Conservation (phyloP, 2,888 invertebrate genomes). For the Mayetiola destructor region DNA sequence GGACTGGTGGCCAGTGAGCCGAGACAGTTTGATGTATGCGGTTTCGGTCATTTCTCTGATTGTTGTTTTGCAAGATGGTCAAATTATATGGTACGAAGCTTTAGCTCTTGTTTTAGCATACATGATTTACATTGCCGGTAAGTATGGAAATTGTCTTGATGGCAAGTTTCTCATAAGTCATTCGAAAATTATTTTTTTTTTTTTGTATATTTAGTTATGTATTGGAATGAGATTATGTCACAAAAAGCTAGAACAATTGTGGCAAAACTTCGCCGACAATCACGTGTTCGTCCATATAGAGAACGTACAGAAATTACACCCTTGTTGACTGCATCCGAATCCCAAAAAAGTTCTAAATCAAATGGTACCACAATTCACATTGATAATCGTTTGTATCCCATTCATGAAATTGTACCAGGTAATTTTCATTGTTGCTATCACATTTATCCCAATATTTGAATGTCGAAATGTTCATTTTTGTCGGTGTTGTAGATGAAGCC, state of each 20-base stretch:
- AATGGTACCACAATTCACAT: slow-evolving; percentile 1
- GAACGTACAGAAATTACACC: slow-evolving; percentile 35
- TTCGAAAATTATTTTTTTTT: background rate
- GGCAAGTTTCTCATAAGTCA: background rate
- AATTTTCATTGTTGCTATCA: background rate
- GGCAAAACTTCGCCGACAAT: slow-evolving; percentile 40
- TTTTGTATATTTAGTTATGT: slow-evolving; percentile 44
- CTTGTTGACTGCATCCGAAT: slow-evolving; percentile 27
- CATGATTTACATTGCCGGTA: slow-evolving; percentile 53
- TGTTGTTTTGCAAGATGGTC: slow-evolving; percentile 51
- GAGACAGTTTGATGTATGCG: slow-evolving; percentile 60
- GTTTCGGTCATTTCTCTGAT: slow-evolving; percentile 56
- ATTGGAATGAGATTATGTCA: slow-evolving; percentile 46
- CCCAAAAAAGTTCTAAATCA: slow-evolving; percentile 19
- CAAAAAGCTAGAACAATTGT: slow-evolving; percentile 37
- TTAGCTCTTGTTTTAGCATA: slow-evolving; percentile 54
- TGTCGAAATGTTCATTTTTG: too few species aligned
- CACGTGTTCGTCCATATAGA: slow-evolving; percentile 37
- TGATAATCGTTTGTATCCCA: background rate
- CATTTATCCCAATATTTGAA: too few species aligned
- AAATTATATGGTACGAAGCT: slow-evolving; percentile 63
- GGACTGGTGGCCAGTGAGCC: slow-evolving; percentile 64
- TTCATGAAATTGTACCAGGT: background rate
- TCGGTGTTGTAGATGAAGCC: slow-evolving; percentile 19
- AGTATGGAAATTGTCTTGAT: slow-evolving; percentile 23